Evolutionary conservation across 1,140 invertebrate genomes (phyloP).

Genomic region (Branchinecta lynchi): DNA sequence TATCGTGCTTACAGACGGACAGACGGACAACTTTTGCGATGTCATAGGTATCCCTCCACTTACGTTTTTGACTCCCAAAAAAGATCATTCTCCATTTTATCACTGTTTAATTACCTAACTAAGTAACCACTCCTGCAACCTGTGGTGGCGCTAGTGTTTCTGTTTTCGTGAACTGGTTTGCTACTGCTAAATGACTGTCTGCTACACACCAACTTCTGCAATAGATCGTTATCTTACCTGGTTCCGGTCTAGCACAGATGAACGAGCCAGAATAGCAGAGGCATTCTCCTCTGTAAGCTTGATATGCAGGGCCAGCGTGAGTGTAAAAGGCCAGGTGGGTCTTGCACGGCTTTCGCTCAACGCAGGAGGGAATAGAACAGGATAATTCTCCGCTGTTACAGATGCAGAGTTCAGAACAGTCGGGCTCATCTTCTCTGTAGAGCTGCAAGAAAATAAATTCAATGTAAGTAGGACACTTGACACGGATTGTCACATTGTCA

Average conservation of each 20-base stretch:
- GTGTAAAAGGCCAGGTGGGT: constrained; percentile 64
- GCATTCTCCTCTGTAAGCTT: constrained; percentile 68
- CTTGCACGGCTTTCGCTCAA: constrained; percentile 62
- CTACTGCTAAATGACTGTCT: too few relatives aligned
- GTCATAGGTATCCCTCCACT: too few relatives aligned
- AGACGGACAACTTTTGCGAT: too few relatives aligned
- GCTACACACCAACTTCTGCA: too few relatives aligned
- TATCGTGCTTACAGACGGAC: too few relatives aligned
- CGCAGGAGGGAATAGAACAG: constrained; percentile 58
- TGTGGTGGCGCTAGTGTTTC: too few relatives aligned
- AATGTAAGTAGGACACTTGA: constrained; percentile 8
- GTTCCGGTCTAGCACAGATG: constrained; percentile 72
- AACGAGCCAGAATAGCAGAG: constrained; percentile 76
- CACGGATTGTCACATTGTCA: too few relatives aligned
- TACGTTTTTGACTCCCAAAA: too few relatives aligned
- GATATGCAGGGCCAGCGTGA: constrained; percentile 70
- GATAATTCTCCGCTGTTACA: constrained; percentile 56
- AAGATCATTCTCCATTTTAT: too few relatives aligned
- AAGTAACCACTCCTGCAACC: too few relatives aligned
- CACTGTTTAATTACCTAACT: too few relatives aligned
- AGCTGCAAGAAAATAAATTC: constrained; percentile 40
- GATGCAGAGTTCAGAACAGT: constrained; percentile 63
- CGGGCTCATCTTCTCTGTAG: constrained; percentile 65
- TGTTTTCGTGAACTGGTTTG: too few relatives aligned
- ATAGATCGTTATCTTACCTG: constrained; percentile 36